These are phyloP conservation scores for Nemapogon koenigi DNA, from an alignment of 2,888 invertebrate genomes.

Conservation along the genomic window DNA sequence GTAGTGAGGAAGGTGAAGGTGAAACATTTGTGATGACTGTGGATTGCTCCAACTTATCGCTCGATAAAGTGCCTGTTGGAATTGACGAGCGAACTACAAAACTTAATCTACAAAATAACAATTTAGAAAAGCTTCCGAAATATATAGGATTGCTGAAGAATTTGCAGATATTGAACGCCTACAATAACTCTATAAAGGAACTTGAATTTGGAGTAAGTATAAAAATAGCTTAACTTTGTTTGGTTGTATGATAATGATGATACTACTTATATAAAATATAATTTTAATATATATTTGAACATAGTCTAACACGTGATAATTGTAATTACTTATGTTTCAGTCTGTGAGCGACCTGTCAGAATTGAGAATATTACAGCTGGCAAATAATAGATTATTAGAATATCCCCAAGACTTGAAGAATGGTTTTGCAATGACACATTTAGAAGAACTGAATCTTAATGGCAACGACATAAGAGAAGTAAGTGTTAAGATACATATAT, in stretches of 20 bases:
- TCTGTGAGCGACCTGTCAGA: constrained; percentile 48
- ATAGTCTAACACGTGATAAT: too few species aligned
- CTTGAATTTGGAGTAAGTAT: constrained; percentile 43
- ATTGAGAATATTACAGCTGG: constrained; percentile 34
- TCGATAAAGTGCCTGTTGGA: constrained; percentile 52
- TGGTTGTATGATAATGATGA: too few species aligned
- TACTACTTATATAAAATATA: too few species aligned
- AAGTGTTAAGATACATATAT: constrained; percentile 18
- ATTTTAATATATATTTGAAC: too few species aligned
- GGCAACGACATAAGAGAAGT: constrained; percentile 56
- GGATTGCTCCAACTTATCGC: constrained; percentile 53
- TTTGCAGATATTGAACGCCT: constrained; percentile 38
- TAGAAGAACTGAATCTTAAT: constrained; percentile 49
- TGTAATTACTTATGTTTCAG: constrained; percentile 40
- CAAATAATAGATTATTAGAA: constrained; percentile 44
- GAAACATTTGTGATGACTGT: constrained; percentile 32
- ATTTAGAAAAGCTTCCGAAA: constrained; percentile 44
- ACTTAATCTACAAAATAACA: constrained; percentile 46
- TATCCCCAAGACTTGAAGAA: constrained; percentile 51
- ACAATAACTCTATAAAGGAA: constrained; percentile 41
- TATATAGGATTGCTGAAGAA: constrained; percentile 35
- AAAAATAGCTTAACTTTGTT: too few species aligned
- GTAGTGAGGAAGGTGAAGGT: constrained; percentile 33
- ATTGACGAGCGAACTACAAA: constrained; percentile 39
- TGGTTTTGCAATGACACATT: constrained; percentile 35